A percentile compares a stretch with the other conserved stretches of the same genome.
Conservation (phyloP, 2,797 vertebrate species). For the Gadopsis bispinosus region DNA sequence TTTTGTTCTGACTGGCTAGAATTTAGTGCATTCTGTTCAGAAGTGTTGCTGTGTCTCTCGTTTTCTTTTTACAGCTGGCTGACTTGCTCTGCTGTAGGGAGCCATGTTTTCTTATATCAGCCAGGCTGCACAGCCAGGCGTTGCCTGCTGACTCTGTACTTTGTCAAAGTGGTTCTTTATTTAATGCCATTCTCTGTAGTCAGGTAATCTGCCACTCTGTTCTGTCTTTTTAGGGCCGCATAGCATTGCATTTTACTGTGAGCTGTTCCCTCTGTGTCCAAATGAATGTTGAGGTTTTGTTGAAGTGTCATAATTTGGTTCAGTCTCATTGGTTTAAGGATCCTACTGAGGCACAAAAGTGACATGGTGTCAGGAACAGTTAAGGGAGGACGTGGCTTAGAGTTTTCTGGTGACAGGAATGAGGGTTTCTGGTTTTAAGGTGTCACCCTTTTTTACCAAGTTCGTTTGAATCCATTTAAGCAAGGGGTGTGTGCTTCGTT, state of each 20-base stretch:
- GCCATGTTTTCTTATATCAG: constrained; percentile 60
- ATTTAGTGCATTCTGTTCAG: constrained; percentile 46
- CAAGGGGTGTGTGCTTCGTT: background rate
- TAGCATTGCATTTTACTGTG: constrained; percentile 33
- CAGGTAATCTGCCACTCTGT: constrained; percentile 61
- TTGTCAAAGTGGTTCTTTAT: constrained; percentile 62
- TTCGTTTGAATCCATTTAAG: constrained; percentile 5
- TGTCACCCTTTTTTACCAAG: background rate
- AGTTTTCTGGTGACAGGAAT: constrained; percentile 12
- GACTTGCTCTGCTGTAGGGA: constrained; percentile 55
- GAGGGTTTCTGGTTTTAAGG: background rate
- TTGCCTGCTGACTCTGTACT: constrained; percentile 62
- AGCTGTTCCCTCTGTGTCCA: constrained; percentile 16
- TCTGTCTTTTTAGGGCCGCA: constrained; percentile 42
- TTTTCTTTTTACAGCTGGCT: constrained; percentile 62
- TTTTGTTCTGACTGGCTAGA: constrained; percentile 44
- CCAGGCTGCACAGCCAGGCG: constrained; percentile 34
- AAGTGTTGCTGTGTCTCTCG: constrained; percentile 40
- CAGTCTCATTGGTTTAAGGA: constrained; percentile 35
- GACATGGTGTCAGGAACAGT: constrained; percentile 23
- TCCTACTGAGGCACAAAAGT: constrained; percentile 16
- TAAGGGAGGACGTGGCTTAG: background rate
- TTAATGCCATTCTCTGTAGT: constrained; percentile 66
- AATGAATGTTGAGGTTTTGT: constrained; percentile 33
- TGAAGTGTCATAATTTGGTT: constrained; percentile 39